Conservation (phyloP, 2,888 invertebrate species). For the Caenorhabditis panamensis region DNA sequence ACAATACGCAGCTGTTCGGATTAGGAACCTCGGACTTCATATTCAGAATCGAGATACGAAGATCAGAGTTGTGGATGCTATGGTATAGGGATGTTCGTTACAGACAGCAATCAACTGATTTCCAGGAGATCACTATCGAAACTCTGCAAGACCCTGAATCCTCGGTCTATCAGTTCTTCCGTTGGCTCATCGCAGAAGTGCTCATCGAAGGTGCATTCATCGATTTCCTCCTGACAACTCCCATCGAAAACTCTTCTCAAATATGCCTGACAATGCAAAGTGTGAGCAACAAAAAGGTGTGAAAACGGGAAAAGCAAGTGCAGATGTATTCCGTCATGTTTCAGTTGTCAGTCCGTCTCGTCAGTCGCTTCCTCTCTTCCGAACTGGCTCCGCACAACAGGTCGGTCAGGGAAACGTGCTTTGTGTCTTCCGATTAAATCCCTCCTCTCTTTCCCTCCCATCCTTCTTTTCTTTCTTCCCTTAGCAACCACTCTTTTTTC, state of each 20-base stretch:
- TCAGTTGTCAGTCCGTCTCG: conserved; percentile 73
- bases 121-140: conserved; percentile 49
- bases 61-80: conserved; percentile 55
- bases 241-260: conserved; percentile 51
- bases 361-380: conserved; percentile 66
- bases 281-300: conserved; percentile 63
- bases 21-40: conserved; percentile 67
- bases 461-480: background rate
- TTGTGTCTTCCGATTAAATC: conserved; percentile 24
- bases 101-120: too few relatives aligned
- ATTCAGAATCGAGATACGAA: conserved; percentile 64
- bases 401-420: conserved; percentile 42
- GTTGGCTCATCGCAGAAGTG: conserved; percentile 59
- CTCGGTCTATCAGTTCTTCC: conserved; percentile 51
- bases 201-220: conserved; percentile 69
- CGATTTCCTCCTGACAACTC: conserved; percentile 66
- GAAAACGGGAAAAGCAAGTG: too few relatives aligned
- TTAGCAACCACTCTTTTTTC: conserved; percentile 1
- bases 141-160: conserved; percentile 58
- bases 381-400: conserved; percentile 71
- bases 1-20: conserved; percentile 26
- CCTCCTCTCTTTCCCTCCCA: conserved; percentile 3
- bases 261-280: conserved; percentile 59
- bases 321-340: conserved; percentile 11
- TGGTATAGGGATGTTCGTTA: conserved; percentile 24